These are phyloP conservation scores for Brachionus plicatilis DNA, from an alignment of 1,140 invertebrate species.

Conservation along the genomic window DNA sequence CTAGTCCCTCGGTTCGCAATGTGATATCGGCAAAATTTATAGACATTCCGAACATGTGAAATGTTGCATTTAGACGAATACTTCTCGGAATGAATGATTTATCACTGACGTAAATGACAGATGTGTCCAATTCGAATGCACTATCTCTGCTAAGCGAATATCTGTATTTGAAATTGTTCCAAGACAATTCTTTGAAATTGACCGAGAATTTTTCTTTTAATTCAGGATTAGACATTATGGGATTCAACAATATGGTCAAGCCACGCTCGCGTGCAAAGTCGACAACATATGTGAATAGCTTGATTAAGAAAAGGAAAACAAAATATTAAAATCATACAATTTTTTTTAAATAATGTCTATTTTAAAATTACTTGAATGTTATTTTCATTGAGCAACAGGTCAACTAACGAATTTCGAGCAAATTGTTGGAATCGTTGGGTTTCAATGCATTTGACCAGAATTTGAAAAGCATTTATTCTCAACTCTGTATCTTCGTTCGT, in stretches of 20 bases:
- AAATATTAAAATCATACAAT: not conserved
- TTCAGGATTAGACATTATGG: conserved; percentile 26
- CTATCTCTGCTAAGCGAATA: conserved; percentile 18
- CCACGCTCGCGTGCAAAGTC: conserved; percentile 35
- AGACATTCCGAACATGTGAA: conserved; percentile 36
- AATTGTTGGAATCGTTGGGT: conserved; percentile 28
- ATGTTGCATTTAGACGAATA: not conserved
- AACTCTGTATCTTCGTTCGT: conserved; percentile 32
- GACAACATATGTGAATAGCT: conserved; percentile 15
- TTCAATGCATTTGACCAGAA: conserved; percentile 8
- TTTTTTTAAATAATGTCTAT: not conserved
- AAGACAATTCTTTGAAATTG: conserved; percentile 39
- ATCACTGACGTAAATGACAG: conserved; percentile 13
- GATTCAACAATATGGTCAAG: conserved; percentile 16
- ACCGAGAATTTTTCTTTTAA: conserved; percentile 20
- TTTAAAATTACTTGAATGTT: conserved; percentile 17
- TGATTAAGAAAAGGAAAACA: not conserved
- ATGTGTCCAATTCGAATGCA: conserved; percentile 29
- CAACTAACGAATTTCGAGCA: not conserved
- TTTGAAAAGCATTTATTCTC: conserved; percentile 39
- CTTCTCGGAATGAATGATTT: conserved; percentile 31
- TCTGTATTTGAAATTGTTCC: conserved; percentile 38
- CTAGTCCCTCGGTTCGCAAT: conserved; percentile 22
- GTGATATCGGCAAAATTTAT: conserved; percentile 25
- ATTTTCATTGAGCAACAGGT: conserved; percentile 1